These are phyloP conservation scores for Bagarius yarrelli DNA, from an alignment of 2,113 vertebrate genomes.

Conservation along the genomic window DNA sequence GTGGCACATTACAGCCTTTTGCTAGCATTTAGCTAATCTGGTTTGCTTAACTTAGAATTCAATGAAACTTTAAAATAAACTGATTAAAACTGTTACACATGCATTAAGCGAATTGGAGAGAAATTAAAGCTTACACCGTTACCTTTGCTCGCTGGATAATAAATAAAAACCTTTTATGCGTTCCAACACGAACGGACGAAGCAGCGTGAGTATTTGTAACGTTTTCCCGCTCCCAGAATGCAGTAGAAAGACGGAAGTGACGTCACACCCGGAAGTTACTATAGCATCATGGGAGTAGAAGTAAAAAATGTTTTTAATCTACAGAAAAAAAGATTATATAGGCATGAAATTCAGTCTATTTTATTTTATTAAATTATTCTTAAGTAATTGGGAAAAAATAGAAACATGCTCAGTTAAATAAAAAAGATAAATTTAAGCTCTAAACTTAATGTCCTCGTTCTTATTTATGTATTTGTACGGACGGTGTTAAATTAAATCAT, in stretches of 20 bases:
- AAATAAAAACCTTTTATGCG: neutral
- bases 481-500: too few species aligned
- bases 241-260: slow-evolving; percentile 32
- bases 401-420: too few species aligned
- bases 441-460: too few species aligned
- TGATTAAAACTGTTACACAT: neutral
- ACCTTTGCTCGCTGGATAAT: neutral
- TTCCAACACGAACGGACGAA: neutral
- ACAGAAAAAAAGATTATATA: too few species aligned
- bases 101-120: too few species aligned
- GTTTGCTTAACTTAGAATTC: neutral
- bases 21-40: slow-evolving; percentile 7
- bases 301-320: neutral
- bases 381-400: too few species aligned
- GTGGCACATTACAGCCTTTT: neutral
- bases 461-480: too few species aligned
- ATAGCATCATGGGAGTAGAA: slow-evolving; percentile 39
- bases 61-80: too few species aligned
- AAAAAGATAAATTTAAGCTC: too few species aligned
- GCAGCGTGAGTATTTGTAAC: slow-evolving; percentile 38
- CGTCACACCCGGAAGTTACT: neutral
- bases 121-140: neutral
- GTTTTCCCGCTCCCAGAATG: slow-evolving; percentile 58
- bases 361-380: too few species aligned
- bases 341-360: too few species aligned